These are phyloP conservation scores for Malacoctenus gilli DNA, from an alignment of 2,797 vertebrate genomes.

Conservation along the genomic window DNA sequence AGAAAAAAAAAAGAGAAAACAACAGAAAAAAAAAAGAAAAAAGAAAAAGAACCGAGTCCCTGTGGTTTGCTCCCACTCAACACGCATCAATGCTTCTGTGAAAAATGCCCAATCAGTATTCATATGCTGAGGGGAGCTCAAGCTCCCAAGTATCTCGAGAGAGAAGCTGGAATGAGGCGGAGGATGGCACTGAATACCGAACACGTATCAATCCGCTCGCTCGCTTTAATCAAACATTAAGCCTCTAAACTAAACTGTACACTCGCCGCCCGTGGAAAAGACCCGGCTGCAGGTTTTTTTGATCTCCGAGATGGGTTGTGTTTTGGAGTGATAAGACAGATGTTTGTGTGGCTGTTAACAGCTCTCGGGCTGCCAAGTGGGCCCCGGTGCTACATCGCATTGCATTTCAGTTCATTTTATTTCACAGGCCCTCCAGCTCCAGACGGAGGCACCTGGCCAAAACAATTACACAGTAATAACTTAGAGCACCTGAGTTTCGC, in stretches of 20 bases:
- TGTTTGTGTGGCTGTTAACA: slow-evolving; percentile 74
- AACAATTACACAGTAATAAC: slow-evolving; percentile 78
- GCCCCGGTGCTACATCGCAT: slow-evolving; percentile 52
- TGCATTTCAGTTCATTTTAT: slow-evolving; percentile 70
- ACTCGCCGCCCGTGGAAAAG: slow-evolving; percentile 60
- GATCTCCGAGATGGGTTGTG: slow-evolving; percentile 78
- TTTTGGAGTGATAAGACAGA: slow-evolving; percentile 77
- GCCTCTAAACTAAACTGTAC: slow-evolving; percentile 74
- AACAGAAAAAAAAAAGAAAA: slow-evolving; percentile 30
- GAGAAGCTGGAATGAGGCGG: slow-evolving; percentile 70
- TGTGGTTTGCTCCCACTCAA: slow-evolving; percentile 74
- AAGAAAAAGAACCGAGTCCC: slow-evolving; percentile 70
- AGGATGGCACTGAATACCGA: slow-evolving; percentile 75
- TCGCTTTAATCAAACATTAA: slow-evolving; percentile 76
- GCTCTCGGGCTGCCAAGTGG: slow-evolving; percentile 61
- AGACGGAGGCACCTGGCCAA: slow-evolving; percentile 70
- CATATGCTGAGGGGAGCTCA: slow-evolving; percentile 72
- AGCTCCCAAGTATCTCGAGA: slow-evolving; percentile 71
- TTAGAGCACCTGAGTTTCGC: slow-evolving; percentile 73
- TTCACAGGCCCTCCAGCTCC: slow-evolving; percentile 66
- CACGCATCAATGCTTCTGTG: slow-evolving; percentile 85
- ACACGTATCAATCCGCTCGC: slow-evolving; percentile 68
- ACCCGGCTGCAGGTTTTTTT: slow-evolving; percentile 66
- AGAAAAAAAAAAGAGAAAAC: slow-evolving; percentile 24
- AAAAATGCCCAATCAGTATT: slow-evolving; percentile 81